A percentile compares a stretch with the other conserved stretches of the same genome.
phyloP scores from a whole-genome alignment of 2,113 vertebrate species.

The Psophia crepitans region DNA sequence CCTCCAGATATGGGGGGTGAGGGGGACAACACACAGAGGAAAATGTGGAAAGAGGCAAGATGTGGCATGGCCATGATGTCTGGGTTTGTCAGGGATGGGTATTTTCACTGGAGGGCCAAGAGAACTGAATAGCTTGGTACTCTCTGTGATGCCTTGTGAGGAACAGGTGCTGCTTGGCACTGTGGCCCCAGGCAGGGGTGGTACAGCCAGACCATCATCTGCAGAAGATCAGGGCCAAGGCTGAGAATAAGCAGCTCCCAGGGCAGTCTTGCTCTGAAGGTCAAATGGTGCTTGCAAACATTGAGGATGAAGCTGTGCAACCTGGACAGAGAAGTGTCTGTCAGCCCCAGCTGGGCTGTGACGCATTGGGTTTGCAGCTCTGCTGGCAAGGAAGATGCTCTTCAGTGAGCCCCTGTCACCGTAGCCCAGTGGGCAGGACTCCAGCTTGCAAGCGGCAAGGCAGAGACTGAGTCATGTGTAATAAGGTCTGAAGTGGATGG shows the following conservation, averaged over 20 bases:
- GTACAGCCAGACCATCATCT: background rate
- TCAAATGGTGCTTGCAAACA: background rate
- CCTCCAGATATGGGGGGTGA: background rate
- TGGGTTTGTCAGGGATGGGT: background rate
- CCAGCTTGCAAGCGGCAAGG: background rate
- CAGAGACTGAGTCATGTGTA: background rate
- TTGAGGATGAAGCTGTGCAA: background rate
- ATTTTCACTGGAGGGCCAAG: background rate
- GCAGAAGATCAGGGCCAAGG: background rate
- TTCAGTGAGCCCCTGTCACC: background rate
- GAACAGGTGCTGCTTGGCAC: background rate
- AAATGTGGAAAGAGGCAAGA: background rate
- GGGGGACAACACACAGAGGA: no score
- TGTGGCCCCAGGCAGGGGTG: background rate
- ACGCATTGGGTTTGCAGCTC: background rate
- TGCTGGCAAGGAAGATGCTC: background rate
- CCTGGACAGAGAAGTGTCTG: background rate
- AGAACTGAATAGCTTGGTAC: background rate
- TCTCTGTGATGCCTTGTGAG: background rate
- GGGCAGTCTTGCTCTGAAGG: background rate
- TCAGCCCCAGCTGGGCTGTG: background rate
- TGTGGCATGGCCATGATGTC: background rate
- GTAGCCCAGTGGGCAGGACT: background rate
- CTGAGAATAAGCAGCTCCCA: background rate
- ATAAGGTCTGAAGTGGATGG: background rate